Base-by-base conservation (phyloP, 1,140 invertebrate genomes). In the Eulimnadia texana region DNA sequence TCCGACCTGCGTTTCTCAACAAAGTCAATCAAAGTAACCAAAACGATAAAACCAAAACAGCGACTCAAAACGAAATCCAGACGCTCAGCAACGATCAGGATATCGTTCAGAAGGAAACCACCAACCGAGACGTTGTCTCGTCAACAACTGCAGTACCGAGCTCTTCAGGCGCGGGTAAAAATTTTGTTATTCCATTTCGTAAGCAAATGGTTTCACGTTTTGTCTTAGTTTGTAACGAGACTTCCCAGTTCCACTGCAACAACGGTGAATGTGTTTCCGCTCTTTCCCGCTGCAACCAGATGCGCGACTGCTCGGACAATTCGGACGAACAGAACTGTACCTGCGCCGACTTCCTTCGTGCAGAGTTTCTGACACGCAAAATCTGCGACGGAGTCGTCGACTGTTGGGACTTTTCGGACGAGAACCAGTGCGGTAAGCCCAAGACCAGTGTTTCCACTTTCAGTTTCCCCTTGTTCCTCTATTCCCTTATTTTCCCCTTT, bases 401-500 rank as follows among this genome's bases (percentile, higher is more conserved):
- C 23, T 90, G 86, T 66, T 84, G 81, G 79, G 88, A 90, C 70
- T 85, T 81, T 67, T 84, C 84, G 0, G 87, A 90, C 70, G 87
- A 90, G 73, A 79, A 78, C 58, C 77, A 84, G 63, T 89, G 86
- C 72, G 85, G 85, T 86, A 77, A 74, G 72, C 70, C 23, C n/a
- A 3, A 19, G 11, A 58, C 16, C 1, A 33, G n/a, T n/a, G n/a
- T n/a, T n/a, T n/a, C n/a, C n/a, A n/a, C n/a, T n/a, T n/a, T n/a
- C n/a, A n/a, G n/a, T 47, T 47, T 47, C 11, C 11, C n/a, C 42
- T 11, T 47, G 11, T 11, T 47, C 42, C 42, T 11, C 11, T 11
- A 11, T 11, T 47, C 42, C n/a, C n/a, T n/a, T n/a, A n/a, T n/a
- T n/a, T n/a, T n/a, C n/a, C n/a, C n/a, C n/a, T n/a, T n/a, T n/a